Evolutionary conservation across 2,888 invertebrate species (phyloP).

Genomic region (Drosophila atripex): DNA sequence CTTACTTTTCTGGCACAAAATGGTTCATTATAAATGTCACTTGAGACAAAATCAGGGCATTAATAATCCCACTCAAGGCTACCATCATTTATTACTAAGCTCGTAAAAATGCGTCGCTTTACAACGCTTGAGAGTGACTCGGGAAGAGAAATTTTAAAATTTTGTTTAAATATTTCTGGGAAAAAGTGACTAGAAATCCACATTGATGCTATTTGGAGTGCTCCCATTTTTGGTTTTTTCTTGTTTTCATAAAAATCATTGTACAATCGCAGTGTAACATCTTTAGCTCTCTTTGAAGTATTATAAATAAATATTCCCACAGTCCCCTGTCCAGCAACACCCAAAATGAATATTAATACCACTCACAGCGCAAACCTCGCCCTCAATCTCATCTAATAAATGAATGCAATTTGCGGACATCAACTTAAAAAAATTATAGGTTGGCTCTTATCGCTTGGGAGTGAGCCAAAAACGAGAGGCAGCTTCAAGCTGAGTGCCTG

Average conservation of each 20-base stretch:
- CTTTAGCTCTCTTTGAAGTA: slow-evolving; percentile 8
- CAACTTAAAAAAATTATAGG: slow-evolving; percentile 49
- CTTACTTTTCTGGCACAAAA: slow-evolving; percentile 51
- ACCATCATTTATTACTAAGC: slow-evolving; percentile 49
- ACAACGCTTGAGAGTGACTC: slow-evolving; percentile 19
- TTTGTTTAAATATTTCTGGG: neutral
- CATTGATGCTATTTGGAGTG: neutral
- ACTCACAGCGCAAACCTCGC: slow-evolving; percentile 14
- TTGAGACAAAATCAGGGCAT: slow-evolving; percentile 54
- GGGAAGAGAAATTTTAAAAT: slow-evolving; percentile 6
- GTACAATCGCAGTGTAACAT: slow-evolving; percentile 7
- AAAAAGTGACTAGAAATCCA: neutral
- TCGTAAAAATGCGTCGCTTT: slow-evolving; percentile 26
- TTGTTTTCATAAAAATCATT: neutral
- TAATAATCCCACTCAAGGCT: slow-evolving; percentile 56
- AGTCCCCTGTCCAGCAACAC: neutral
- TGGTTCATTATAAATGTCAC: slow-evolving; percentile 62
- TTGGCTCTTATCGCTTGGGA: slow-evolving; percentile 21
- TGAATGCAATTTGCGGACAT: slow-evolving; percentile 53
- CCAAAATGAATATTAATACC: slow-evolving; percentile 42
- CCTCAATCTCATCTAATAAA: slow-evolving; percentile 43
- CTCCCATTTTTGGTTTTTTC: neutral
- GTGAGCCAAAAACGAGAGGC: slow-evolving; percentile 3
- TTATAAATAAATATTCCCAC: slow-evolving; percentile 10
- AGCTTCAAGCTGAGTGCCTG: slow-evolving; percentile 50